phyloP scores from a whole-genome alignment of 2,888 invertebrate genomes.

The Limnephilus rhombicus region DNA sequence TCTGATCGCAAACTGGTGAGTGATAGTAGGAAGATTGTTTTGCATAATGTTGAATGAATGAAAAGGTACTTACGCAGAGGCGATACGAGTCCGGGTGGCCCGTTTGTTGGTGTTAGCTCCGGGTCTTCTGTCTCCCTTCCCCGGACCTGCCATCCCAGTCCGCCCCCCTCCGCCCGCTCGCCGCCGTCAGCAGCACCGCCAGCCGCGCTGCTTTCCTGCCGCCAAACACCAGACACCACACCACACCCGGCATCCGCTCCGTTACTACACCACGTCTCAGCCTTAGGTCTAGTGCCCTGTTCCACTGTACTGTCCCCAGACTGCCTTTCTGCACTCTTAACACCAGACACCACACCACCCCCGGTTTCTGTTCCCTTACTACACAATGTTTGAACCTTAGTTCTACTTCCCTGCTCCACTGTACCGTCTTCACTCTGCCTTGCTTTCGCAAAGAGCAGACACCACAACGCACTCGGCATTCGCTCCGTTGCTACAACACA shows the following conservation, averaged over 20 bases:
- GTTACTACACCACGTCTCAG: constrained; percentile 60
- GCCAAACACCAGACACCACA: constrained; percentile 65
- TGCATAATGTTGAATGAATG: background rate
- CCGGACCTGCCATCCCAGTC: constrained; percentile 21
- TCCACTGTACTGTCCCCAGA: background rate
- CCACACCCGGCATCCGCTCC: constrained; percentile 65
- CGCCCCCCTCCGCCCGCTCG: constrained; percentile 67
- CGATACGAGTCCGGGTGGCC: constrained; percentile 57
- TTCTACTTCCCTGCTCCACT: background rate
- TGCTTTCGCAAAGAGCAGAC: constrained; percentile 69
- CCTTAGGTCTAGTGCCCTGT: background rate
- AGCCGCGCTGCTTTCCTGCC: constrained; percentile 73
- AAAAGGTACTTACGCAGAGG: constrained; percentile 61
- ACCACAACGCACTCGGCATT: constrained; percentile 63
- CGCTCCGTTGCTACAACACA: constrained; percentile 65
- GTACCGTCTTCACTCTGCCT: constrained; percentile 27
- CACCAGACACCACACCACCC: constrained; percentile 55
- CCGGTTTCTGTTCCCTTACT: no score
- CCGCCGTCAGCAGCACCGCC: constrained; percentile 71
- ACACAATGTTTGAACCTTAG: background rate
- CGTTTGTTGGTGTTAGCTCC: constrained; percentile 56
- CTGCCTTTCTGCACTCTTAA: constrained; percentile 68
- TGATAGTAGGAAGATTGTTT: background rate
- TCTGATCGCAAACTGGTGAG: background rate
- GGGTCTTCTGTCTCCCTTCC: constrained; percentile 52